Evolutionary conservation across 2,888 invertebrate genomes (phyloP).

Genomic region (Melipona beecheii): DNA sequence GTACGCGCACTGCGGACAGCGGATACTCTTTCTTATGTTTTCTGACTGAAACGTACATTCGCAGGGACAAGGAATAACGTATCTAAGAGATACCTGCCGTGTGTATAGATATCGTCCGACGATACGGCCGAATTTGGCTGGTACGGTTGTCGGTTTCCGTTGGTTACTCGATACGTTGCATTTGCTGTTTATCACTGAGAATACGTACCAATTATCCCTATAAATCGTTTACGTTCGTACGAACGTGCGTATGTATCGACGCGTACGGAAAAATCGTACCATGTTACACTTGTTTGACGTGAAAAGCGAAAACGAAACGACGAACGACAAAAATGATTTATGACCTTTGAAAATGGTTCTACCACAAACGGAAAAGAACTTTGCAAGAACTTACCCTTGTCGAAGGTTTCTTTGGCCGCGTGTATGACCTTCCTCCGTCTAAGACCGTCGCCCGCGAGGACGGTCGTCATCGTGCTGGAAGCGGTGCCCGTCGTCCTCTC

Average conservation of each 20-base stretch:
- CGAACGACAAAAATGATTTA: neutral
- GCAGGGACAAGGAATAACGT: neutral
- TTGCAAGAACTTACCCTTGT: conserved; percentile 84
- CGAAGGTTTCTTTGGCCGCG: conserved; percentile 86
- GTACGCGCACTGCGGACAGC: conserved; percentile 23
- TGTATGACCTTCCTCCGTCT: conserved; percentile 86
- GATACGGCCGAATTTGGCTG: neutral
- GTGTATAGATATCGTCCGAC: neutral
- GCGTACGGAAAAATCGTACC: neutral
- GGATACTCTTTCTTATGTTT: conserved; percentile 5
- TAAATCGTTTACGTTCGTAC: neutral
- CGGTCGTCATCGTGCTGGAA: conserved; percentile 72
- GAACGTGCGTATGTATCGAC: neutral
- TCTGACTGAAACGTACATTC: conserved; percentile 27
- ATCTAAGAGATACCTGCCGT: neutral
- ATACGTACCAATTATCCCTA: neutral
- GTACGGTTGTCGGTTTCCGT: too few relatives aligned
- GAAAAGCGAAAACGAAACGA: neutral
- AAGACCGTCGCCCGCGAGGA: conserved; percentile 80
- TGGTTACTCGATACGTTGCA: neutral
- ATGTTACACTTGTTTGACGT: too few relatives aligned
- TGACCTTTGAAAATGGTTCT: neutral
- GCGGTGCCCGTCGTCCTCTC: conserved; percentile 66
- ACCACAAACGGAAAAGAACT: too few relatives aligned
- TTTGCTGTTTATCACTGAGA: conserved; percentile 22